Evolutionary conservation across 30 jellyfish, hydroid and myxozoan genomes (phyloP), one percentile per base, ranked within the genome.

Genomic region (Aurelia aurita complex sp. Pacific): DNA sequence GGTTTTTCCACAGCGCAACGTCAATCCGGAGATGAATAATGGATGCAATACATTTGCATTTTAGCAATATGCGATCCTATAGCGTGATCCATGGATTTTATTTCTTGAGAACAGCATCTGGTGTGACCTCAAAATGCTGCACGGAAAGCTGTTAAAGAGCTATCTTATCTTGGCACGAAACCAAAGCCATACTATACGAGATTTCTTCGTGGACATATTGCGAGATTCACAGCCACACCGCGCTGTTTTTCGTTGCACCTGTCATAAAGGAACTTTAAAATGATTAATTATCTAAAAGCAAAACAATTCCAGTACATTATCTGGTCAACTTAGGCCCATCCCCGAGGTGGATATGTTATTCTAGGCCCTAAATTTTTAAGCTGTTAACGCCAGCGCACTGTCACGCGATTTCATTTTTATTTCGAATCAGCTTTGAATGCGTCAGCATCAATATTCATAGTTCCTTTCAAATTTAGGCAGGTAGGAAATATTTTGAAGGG

Each of bases 71-170:
- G 53, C 35, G 80, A 79, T 79, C 80, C 29, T 29, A 46, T 73
- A 68, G 93, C 93, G 93, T 84, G 93, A 84, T 84, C 93, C 71
- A 18, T 69, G 85, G 87, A 84, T 73, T 84, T 62, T 74, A 61
- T 84, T 84, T 62, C 87, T 73, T 61, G 67, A 77, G 82, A 84
- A 64, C 50, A 36, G 93, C 85, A 71, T 73, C 76, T 84, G 64
- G 73, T 40, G 75, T 84, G 93, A 84, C 93, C 93, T 73, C 87
- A 67, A 64, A 65, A 50, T 23, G 87, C 93, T 84, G 93, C 93
- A 84, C 93, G 93, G 85, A 67, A 84, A 59, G 53, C 59, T 53
- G 82, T 84, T 73, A 72, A 73, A 62, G 87, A 62, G 81, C 93
- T 74, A 61, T 73, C 87, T 73, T 74, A 84, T 84, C 93, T 64